Base-by-base conservation (phyloP, 2,888 invertebrate genomes). In the Deilephila elpenor region DNA sequence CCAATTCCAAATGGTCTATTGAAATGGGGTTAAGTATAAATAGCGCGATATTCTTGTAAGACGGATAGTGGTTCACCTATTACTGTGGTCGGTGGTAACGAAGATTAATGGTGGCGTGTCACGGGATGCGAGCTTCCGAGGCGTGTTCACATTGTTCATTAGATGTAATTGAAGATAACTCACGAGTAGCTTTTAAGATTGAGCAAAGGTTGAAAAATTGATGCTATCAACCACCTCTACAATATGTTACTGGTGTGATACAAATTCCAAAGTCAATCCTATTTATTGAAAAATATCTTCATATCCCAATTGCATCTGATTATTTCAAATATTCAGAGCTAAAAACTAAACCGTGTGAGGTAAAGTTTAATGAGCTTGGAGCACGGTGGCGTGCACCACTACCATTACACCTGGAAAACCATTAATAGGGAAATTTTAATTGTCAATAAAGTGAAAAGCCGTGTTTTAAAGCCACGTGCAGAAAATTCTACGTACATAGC, bases 61-160 rank as follows among this genome's bases (percentile, higher is more conserved):
- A 76, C 64, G 32, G 74, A 76, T 73, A 64, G 71, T 71, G 70
- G 61, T 53, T 70, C 51, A 29, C 25, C 75, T 74, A 75, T 78
- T 73, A 71, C 76, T 73, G 75, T 77, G 44, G 71, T 76, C 75
- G 53, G 75, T 73, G 61, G 72, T 25, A 44, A 71, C 72, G 34
- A 75, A 81, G 80, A 80, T 80, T 74, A 20, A 81, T 75, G 67
- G 73, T 7, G 34, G n/a, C 19, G 71, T 73, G 78, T 77, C 78
- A 80, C 80, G 82, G 71, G 60, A 71, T 51, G 70, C 56, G n/a
- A 51, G 62, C 67, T 59, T 73, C 44, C 4, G 44, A 59, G 59
- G 25, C 67, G 67, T 29, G 73, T 59, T 67, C 64, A n/a, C 29
- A 61, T 56, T 56, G 56, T 56, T 56, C 51, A 61, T 29, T 51